Evolutionary conservation across 2,113 vertebrate genomes (phyloP).

Genomic region (Thamnaconus septentrionalis): DNA sequence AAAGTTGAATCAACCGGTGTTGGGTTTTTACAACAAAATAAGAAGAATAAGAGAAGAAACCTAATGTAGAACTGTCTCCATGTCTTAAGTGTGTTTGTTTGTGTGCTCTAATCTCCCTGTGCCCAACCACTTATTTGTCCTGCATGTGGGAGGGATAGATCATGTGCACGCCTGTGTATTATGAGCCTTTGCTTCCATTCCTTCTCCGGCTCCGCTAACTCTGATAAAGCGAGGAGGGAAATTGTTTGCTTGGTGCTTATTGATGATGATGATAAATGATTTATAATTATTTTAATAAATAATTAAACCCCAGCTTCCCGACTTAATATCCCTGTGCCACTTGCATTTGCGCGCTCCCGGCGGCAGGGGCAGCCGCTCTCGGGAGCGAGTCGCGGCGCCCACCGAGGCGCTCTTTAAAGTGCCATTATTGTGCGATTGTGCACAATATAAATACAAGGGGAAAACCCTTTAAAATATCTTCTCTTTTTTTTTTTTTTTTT

Average conservation of each 20-base stretch:
- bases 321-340: conserved; percentile 19
- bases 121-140: conserved; percentile 43
- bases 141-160: conserved; percentile 60
- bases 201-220: conserved; percentile 37
- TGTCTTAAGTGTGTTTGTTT: conserved; percentile 39
- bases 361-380: not conserved
- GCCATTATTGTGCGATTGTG: conserved; percentile 53
- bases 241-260: conserved; percentile 47
- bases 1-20: conserved; percentile 57
- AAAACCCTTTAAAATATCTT: conserved; percentile 89
- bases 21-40: conserved; percentile 39
- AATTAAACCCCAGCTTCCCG: conserved; percentile 51
- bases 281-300: conserved; percentile 67
- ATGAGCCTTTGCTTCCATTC: conserved; percentile 28
- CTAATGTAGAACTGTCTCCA: conserved; percentile 40
- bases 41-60: no score
- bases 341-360: conserved; percentile 1
- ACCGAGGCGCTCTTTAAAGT: conserved; percentile 60
- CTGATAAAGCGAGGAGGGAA: conserved; percentile 29
- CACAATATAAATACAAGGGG: conserved; percentile 81
- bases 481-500: no score
- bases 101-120: conserved; percentile 36
- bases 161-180: conserved; percentile 30
- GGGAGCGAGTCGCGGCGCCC: not conserved
- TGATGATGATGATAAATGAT: conserved; percentile 64